Evolutionary conservation across 2,797 vertebrate species (phyloP), one percentile per base, ranked within the genome.

Genomic region (Micrastur ruficollis): DNA sequence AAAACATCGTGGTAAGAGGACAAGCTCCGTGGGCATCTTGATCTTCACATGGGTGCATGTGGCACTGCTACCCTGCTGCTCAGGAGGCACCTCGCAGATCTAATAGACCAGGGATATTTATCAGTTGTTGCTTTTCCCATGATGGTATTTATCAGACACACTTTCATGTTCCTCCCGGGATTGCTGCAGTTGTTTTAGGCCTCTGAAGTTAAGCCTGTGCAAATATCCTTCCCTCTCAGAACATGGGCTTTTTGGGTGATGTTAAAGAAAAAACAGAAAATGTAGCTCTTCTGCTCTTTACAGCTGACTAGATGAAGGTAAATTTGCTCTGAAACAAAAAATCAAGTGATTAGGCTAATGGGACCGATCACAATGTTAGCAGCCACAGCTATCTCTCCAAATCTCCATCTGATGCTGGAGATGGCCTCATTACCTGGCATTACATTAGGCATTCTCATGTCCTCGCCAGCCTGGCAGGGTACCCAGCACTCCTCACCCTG

Each of bases 21-120:
- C 9, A 53, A 53, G 11, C 10, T 76, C 34, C 0, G 1, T 2
- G 22, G 40, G 16, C 8, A n/a, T 52, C 63, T 59, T 26, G 44
- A 53, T 26, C 31, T 22, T 52, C 0, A 1, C 4, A 19, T 25
- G 23, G 23, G 16, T 47, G 38, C 11, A 22, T 0, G 0, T 44
- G 50, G 17, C 63, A 27, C 29, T 50, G 42, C 29, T 66, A 36
- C 14, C 42, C 29, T 1, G 0, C 52, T 81, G 47, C 70, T 52
- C 59, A 58, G 59, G 42, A 76, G 31, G 19, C n/a, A 47, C 8
- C n/a, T 76, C 1, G 0, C 47, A 76, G 63, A 7, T 40, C 34
- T 1, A 0, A 14, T 14, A 36, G 32, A 22, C 26, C 36, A 42
- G 65, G 14, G 38, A 6, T 71, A 40, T 55, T 61, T n/a, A 42